Evolutionary conservation across 2,113 vertebrate species (phyloP).

Genomic region (Etheostoma cragini): DNA sequence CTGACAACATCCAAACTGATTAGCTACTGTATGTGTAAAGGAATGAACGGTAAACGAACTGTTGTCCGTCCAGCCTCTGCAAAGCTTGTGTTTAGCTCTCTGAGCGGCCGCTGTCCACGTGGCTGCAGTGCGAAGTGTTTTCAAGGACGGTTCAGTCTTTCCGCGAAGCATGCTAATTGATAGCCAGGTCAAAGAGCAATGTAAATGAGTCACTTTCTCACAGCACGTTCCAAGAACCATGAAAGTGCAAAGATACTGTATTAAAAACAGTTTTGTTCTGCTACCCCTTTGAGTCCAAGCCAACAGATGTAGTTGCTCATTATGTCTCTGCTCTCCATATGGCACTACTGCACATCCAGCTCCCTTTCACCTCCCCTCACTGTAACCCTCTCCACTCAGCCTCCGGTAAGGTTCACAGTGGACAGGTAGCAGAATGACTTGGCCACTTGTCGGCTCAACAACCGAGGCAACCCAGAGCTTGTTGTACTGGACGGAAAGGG

Average conservation of each 20-base stretch:
- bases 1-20: constrained; percentile 49
- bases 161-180: constrained; percentile 59
- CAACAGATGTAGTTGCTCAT: constrained; percentile 80
- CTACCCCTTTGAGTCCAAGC: constrained; percentile 63
- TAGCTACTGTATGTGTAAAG: constrained; percentile 26
- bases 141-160: constrained; percentile 49
- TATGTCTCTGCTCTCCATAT: constrained; percentile 78
- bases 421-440: constrained; percentile 63
- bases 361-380: constrained; percentile 33
- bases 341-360: constrained; percentile 60
- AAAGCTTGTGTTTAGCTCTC: constrained; percentile 43
- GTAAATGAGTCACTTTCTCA: constrained; percentile 54
- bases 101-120: constrained; percentile 51
- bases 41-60: constrained; percentile 13
- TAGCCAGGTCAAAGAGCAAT: constrained; percentile 49
- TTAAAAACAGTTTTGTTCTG: constrained; percentile 76
- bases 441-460: constrained; percentile 56
- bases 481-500: constrained; percentile 36
- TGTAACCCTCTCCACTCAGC: constrained; percentile 30
- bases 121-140: constrained; percentile 47
- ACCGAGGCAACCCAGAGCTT: constrained; percentile 41
- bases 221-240: constrained; percentile 45
- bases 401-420: constrained; percentile 51
- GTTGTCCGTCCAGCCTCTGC: constrained; percentile 23
- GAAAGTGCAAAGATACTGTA: constrained; percentile 70